Percentiles rank a stretch among this genome's conserved stretches.
phyloP scores from a whole-genome alignment of 1,140 invertebrate genomes.

The Drosophila varians region DNA sequence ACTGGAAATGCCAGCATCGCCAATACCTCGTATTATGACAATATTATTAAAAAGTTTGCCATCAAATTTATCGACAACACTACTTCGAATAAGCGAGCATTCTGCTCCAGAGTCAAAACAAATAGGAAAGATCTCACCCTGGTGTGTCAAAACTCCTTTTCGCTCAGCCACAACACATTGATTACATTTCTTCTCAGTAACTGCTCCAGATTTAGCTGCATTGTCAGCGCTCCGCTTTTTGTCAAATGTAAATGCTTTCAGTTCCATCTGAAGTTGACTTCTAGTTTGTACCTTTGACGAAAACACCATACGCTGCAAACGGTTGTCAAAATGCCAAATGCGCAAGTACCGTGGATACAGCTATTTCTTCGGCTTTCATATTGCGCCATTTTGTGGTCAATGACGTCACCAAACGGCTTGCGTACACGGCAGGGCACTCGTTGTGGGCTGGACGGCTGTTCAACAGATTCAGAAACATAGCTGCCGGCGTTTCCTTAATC shows the following conservation, averaged over 20 bases:
- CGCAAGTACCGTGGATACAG: too few relatives aligned
- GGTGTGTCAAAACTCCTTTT: too few relatives aligned
- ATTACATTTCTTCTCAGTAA: too few relatives aligned
- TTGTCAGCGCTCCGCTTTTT: neutral
- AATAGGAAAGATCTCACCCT: too few relatives aligned
- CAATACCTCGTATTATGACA: neutral
- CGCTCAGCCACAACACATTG: too few relatives aligned
- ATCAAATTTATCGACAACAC: too few relatives aligned
- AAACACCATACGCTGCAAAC: neutral
- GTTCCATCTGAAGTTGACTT: neutral
- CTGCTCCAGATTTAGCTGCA: neutral
- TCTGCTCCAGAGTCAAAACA: too few relatives aligned
- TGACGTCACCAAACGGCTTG: slow-evolving; percentile 7
- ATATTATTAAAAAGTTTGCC: too few relatives aligned
- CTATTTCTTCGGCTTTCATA: too few relatives aligned
- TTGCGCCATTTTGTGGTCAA: neutral
- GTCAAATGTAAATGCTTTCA: neutral
- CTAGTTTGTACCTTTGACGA: neutral
- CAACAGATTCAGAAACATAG: slow-evolving; percentile 18
- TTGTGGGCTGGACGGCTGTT: slow-evolving; percentile 11
- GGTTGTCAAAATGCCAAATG: neutral
- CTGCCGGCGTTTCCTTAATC: too few relatives aligned
- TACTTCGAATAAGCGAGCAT: too few relatives aligned
- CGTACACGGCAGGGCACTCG: slow-evolving; percentile 4
- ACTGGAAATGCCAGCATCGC: neutral